Conservation (phyloP, 1,140 invertebrate species). For the Drosophila nannoptera region DNA sequence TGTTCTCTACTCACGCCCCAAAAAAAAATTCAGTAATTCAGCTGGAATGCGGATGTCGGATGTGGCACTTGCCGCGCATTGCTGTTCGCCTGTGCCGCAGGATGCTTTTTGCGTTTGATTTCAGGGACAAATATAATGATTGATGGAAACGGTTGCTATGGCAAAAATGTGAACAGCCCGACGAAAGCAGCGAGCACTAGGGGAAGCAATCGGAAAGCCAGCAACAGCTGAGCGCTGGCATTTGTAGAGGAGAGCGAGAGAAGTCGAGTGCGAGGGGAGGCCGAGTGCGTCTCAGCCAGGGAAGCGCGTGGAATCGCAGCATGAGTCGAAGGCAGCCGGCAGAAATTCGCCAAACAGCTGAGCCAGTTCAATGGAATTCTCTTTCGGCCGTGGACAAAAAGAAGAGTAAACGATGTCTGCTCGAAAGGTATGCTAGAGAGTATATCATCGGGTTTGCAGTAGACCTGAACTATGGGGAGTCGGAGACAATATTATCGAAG, state of each 20-base stretch:
- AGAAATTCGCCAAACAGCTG: conserved; percentile 3
- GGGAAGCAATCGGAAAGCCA: neutral
- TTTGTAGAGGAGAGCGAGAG: neutral
- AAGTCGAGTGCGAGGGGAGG: neutral
- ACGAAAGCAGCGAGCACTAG: neutral
- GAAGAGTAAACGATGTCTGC: neutral
- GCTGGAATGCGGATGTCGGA: conserved; percentile 53
- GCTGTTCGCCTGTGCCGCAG: conserved; percentile 60
- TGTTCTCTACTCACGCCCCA: neutral
- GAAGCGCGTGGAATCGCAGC: neutral
- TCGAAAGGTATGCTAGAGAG: neutral
- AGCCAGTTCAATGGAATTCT: neutral
- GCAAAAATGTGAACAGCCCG: conserved; percentile 48
- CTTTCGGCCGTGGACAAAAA: neutral
- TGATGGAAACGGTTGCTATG: conserved; percentile 68
- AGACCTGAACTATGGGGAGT: no score
- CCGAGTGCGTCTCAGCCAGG: neutral
- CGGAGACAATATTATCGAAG: no score
- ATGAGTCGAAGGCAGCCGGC: no score
- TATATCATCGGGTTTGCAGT: no score
- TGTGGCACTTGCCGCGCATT: conserved; percentile 32
- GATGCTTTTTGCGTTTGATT: conserved; percentile 79
- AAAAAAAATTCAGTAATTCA: conserved; percentile 31
- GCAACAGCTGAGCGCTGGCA: conserved; percentile 20
- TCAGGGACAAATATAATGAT: conserved; percentile 78